Base-by-base conservation (phyloP, 2,113 vertebrate species). In the Sylvilagus bachmani region DNA sequence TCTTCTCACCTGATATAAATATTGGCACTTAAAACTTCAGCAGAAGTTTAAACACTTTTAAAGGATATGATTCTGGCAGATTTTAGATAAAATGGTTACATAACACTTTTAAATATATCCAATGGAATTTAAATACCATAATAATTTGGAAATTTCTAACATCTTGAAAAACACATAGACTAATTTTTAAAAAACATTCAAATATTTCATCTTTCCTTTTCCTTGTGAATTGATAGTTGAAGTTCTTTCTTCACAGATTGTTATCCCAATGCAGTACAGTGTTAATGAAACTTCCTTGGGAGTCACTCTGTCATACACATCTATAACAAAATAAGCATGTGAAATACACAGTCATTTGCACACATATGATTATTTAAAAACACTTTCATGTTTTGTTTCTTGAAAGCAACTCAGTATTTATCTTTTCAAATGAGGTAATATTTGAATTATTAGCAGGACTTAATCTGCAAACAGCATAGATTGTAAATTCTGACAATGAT, bases 141-240 rank as follows among this genome's bases (percentile, higher is more conserved):
- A 81, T 70, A 80, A 25, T 62, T 89, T 85, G 19, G 75, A 90
- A 49, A 7, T 78, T 24, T 62, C 3, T 83, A 90, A n/a, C 21
- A 73, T 9, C 38, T 24, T 53, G n/a, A 66, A 51, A 70, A 53
- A 62, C 24, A 29, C 7, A 22, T n/a, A 2, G 33, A 66, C 10
- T 58, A 58, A 58, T 74, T 88, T 51, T 36, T 1, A 74, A 31
- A 90, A 62, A 79, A 31, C 9, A 69, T 25, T 89, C 19, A 75
- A 25, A 69, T 21, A 89, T 89, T 89, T 94, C 51, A n/a, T 8
- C 22, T 12, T 75, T 89, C 33, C 74, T 93, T 91, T 81, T 80
- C 31, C 21, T 62, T 66, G 12, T 77, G 12, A 55, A 67, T 13
- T 75, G 3, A 25, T 58, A 58, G 29, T 83, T 82, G 84, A 86